Percentiles rank a stretch among this genome's conserved stretches.
These are phyloP conservation scores for Emydocephalus ijimae DNA, from an alignment of 2,113 vertebrate species.

Conservation along the genomic window DNA sequence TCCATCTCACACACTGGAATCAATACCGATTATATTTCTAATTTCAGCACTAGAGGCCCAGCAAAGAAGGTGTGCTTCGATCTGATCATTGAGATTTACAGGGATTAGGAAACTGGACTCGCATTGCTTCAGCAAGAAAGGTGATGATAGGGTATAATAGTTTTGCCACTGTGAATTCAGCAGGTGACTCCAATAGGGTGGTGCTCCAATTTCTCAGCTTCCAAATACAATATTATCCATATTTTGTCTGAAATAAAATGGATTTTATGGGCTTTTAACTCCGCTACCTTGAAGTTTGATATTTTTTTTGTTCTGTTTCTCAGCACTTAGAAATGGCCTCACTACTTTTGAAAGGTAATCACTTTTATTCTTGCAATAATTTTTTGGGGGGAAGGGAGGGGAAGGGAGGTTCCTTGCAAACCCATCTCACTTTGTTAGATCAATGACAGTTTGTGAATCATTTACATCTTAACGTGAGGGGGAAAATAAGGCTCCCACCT, in stretches of 20 bases:
- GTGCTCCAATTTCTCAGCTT: background rate
- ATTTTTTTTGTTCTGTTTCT: background rate
- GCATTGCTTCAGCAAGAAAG: conserved; percentile 1
- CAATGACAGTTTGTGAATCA: background rate
- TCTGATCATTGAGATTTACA: background rate
- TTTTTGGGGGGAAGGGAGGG: background rate
- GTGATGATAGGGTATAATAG: background rate
- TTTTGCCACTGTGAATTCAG: conserved; percentile 5
- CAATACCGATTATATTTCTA: background rate
- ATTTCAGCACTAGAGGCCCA: background rate
- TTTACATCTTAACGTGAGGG: background rate
- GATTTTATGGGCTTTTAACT: background rate
- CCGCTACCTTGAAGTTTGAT: background rate
- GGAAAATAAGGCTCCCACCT: background rate
- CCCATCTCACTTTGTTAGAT: background rate
- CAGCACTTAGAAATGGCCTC: background rate
- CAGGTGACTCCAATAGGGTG: conserved; percentile 5
- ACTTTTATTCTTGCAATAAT: background rate
- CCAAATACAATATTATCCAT: background rate
- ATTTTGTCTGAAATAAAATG: background rate
- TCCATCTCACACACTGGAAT: background rate
- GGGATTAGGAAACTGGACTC: background rate
- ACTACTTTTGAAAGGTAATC: background rate
- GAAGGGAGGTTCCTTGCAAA: background rate
- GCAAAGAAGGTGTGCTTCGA: conserved; percentile 2